Conservation (phyloP, 2,113 vertebrate genomes). For the Aleadryas rufinucha region DNA sequence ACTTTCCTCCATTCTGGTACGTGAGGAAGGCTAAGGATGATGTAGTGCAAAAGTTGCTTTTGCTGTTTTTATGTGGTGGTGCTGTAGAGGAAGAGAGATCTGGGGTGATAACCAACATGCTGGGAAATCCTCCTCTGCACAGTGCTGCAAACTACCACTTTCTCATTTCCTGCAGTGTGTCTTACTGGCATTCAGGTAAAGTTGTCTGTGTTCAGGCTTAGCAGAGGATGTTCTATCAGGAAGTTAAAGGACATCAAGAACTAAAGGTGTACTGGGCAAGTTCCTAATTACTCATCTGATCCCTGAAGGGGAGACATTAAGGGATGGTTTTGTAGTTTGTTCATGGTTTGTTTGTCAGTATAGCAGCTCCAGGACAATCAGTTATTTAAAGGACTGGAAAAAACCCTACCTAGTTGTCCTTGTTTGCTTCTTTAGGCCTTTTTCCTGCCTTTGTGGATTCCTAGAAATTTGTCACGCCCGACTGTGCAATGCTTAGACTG, state of each 20-base stretch:
- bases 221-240: neutral
- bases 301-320: neutral
- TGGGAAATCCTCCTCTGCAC: neutral
- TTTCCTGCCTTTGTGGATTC: neutral
- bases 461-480: neutral
- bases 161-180: neutral
- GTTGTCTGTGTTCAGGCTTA: neutral
- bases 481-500: neutral
- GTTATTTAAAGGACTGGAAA: neutral
- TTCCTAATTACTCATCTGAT: neutral
- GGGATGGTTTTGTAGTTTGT: neutral
- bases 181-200: neutral
- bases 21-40: neutral
- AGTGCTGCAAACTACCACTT: neutral
- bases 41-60: neutral
- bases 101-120: neutral
- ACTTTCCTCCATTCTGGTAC: neutral
- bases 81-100: neutral
- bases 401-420: neutral
- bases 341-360: neutral
- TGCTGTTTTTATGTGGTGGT: neutral
- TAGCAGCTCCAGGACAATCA: neutral
- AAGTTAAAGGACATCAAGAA: neutral
- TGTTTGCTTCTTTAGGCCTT: neutral
- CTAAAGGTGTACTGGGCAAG: neutral